These are phyloP conservation scores for Linnaemya tessellans DNA, from an alignment of 2,888 invertebrate species.

Conservation along the genomic window DNA sequence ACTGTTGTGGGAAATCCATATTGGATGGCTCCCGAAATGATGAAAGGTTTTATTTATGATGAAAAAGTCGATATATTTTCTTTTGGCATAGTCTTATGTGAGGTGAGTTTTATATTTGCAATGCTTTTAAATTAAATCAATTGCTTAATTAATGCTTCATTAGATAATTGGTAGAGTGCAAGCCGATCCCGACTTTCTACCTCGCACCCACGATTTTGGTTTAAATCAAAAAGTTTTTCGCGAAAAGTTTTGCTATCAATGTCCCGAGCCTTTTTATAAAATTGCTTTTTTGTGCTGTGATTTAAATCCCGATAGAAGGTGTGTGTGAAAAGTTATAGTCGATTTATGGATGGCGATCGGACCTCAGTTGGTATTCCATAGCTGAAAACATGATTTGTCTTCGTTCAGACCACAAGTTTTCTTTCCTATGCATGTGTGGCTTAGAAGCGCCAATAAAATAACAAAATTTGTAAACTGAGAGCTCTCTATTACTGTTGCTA, in stretches of 20 bases:
- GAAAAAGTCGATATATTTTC: constrained; percentile 98
- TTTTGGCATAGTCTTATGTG: constrained; percentile 96
- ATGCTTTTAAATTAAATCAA: background rate
- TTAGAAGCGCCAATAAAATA: no score
- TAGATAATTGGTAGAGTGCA: constrained; percentile 97
- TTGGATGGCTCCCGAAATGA: constrained; percentile 99
- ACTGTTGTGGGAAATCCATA: constrained; percentile 98
- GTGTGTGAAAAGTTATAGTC: background rate
- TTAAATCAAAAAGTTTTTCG: constrained; percentile 93
- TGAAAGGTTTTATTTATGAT: constrained; percentile 97
- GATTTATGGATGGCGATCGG: no score
- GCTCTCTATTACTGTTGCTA: no score
- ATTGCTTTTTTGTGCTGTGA: constrained; percentile 96
- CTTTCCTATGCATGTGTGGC: no score
- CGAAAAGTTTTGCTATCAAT: constrained; percentile 91
- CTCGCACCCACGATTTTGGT: constrained; percentile 95
- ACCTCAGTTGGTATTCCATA: no score
- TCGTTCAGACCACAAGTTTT: no score
- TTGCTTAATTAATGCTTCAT: no score
- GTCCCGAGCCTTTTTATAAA: constrained; percentile 94
- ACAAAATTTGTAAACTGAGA: no score
- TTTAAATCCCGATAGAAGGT: constrained; percentile 94
- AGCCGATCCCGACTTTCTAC: constrained; percentile 97
- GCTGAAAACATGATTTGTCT: no score
- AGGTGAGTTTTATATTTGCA: constrained; percentile 85